A percentile compares a stretch with the other conserved stretches of the same genome.
phyloP scores from a whole-genome alignment of 1,140 invertebrate genomes.

The Bombus confusus region DNA sequence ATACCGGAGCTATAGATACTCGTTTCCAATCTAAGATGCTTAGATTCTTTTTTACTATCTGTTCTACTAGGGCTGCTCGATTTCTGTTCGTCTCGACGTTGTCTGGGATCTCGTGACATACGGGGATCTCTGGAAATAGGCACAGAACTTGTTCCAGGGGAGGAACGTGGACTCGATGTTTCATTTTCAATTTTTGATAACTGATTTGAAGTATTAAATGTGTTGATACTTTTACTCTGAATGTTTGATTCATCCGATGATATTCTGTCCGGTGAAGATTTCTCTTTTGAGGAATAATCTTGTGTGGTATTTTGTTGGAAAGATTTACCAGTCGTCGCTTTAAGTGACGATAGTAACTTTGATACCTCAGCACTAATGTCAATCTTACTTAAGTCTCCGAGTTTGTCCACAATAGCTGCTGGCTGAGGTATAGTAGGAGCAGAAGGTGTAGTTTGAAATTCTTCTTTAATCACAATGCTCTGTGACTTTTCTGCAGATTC shows the following conservation, averaged over 20 bases:
- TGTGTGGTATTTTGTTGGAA: constrained; percentile 23
- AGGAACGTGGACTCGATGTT: constrained; percentile 68
- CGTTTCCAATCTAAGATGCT: constrained; percentile 73
- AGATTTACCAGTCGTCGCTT: constrained; percentile 76
- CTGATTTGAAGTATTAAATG: constrained; percentile 22
- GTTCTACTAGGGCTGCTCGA: constrained; percentile 59
- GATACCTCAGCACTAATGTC: constrained; percentile 89
- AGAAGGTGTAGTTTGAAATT: constrained; percentile 27
- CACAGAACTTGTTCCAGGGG: constrained; percentile 62
- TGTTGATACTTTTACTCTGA: constrained; percentile 8
- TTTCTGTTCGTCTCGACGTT: constrained; percentile 65
- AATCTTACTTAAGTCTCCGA: constrained; percentile 88
- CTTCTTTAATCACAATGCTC: constrained; percentile 46
- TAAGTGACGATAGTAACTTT: constrained; percentile 86
- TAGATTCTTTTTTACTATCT: constrained; percentile 73
- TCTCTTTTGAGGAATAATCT: constrained; percentile 38
- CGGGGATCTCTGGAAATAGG: constrained; percentile 75
- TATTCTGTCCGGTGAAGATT: constrained; percentile 41
- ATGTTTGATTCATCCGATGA: constrained; percentile 13
- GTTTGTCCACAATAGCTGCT: constrained; percentile 84
- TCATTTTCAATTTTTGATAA: constrained; percentile 60
- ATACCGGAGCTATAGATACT: constrained; percentile 81
- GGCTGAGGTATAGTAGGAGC: constrained; percentile 75
- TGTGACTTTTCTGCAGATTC: constrained; percentile 58
- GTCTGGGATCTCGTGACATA: constrained; percentile 73